Percentiles rank a stretch among this genome's conserved stretches.
Evolutionary conservation across 1,140 invertebrate species (phyloP).

Genomic region (Teleogryllus occipitalis): DNA sequence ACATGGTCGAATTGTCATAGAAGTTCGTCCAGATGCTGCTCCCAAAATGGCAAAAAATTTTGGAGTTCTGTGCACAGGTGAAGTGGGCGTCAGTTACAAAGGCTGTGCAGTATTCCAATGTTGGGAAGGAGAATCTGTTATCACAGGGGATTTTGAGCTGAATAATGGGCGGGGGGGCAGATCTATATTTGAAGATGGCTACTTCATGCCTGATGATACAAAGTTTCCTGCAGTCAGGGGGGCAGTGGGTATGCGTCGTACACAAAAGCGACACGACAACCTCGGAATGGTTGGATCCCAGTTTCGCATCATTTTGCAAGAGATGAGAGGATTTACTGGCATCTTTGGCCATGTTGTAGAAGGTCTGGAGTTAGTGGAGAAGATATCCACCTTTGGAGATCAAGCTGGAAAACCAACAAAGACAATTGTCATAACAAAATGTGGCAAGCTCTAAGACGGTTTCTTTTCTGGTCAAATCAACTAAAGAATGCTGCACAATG

Average conservation of each 20-base stretch:
- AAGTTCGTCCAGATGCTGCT: constrained; percentile 73
- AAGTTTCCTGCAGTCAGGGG: constrained; percentile 65
- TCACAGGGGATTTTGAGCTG: constrained; percentile 70
- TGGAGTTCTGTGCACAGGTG: constrained; percentile 65
- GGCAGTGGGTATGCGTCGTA: constrained; percentile 72
- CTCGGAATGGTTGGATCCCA: constrained; percentile 74
- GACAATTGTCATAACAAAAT: constrained; percentile 63
- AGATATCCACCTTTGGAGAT: constrained; percentile 67
- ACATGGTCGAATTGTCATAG: constrained; percentile 68
- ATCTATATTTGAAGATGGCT: constrained; percentile 65
- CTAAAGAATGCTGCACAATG: background rate
- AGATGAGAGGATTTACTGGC: constrained; percentile 72
- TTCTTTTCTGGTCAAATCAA: constrained; percentile 7
- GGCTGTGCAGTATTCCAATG: constrained; percentile 73
- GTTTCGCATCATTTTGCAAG: constrained; percentile 70
- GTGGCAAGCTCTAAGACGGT: constrained; percentile 54
- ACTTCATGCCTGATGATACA: constrained; percentile 74
- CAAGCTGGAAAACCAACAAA: constrained; percentile 66
- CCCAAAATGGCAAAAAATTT: constrained; percentile 91
- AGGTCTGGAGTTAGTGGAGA: constrained; percentile 70
- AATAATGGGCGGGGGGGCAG: constrained; percentile 73
- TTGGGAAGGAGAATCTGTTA: constrained; percentile 72
- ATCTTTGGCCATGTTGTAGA: constrained; percentile 76
- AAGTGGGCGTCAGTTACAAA: constrained; percentile 67
- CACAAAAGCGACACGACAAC: constrained; percentile 70